Evolutionary conservation across 2,797 vertebrate species (phyloP), one percentile per base, ranked within the genome.

Genomic region (Pseudomugil gertrudae): DNA sequence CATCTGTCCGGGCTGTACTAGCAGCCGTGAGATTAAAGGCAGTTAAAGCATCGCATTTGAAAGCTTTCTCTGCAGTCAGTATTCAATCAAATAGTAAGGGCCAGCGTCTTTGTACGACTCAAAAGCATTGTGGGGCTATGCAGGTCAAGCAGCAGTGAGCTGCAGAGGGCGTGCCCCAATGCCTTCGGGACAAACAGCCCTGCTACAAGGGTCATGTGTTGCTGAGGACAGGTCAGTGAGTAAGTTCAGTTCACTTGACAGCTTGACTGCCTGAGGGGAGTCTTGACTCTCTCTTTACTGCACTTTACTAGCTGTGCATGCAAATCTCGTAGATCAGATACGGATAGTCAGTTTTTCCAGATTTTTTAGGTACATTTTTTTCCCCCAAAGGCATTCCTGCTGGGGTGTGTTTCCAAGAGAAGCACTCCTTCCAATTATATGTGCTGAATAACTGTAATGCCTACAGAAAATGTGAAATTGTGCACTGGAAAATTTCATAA

Each of bases 1-100:
- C 90, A 92, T 91, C 90, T 92, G 91, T 90, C 85, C 87, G 57
- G 79, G 85, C 87, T 92, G 88, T 88, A 82, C 79, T 72, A 69
- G 76, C 79, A 79, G 78, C 81, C 53, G 1, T 19, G 47, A 89
- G 86, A 90, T 91, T 90, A 90, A 86, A 88, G 75, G 80, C 83
- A 78, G 89, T 86, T 86, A 84, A 81, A 79, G 84, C 83, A 71
- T 73, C 65, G 27, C 68, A 81, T 80, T 80, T 43, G 29, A 87
- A 84, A 85, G 66, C 67, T 70, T 66, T 68, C 63, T 69, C 66
- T 29, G 29, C 59, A 30, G 64, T 71, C 65, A 51, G 43, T 23
- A 24, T 78, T 76, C 69, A 72, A 77, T 81, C 81, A 71, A 64
- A 79, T 51, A 72, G 15, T 19, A 35, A 48, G 53, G 66, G 63